A percentile compares a stretch with the other conserved stretches of the same genome.
phyloP scores from a whole-genome alignment of 1,140 invertebrate species.

The Drosophila sturtevanti region DNA sequence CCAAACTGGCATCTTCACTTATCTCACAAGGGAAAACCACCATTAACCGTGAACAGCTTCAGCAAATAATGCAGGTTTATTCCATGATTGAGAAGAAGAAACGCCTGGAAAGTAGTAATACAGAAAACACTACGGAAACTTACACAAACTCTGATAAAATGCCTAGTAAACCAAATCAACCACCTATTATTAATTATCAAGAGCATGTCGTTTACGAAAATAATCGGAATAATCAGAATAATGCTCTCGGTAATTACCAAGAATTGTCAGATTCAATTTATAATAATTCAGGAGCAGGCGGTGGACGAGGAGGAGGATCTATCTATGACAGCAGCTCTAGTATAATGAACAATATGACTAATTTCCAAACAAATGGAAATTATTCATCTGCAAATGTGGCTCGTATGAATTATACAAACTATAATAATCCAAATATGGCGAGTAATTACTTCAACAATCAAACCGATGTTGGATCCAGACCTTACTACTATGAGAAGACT shows the following conservation, averaged over 20 bases:
- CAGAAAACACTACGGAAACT: not conserved
- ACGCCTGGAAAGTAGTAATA: slow-evolving; percentile 18
- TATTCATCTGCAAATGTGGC: slow-evolving; percentile 49
- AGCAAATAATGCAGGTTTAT: slow-evolving; percentile 71
- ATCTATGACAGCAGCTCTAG: slow-evolving; percentile 23
- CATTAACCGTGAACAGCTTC: slow-evolving; percentile 60
- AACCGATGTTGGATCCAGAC: slow-evolving; percentile 22
- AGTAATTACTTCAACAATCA: slow-evolving; percentile 26
- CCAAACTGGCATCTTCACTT: slow-evolving; percentile 60
- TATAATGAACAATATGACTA: slow-evolving; percentile 20
- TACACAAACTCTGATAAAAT: not conserved
- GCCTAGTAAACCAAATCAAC: not conserved
- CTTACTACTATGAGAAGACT: slow-evolving; percentile 17
- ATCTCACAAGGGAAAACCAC: slow-evolving; percentile 74
- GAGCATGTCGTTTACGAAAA: not conserved
- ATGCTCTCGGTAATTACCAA: not conserved
- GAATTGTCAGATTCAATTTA: not conserved
- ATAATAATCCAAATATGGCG: slow-evolving; percentile 24
- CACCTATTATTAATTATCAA: not conserved
- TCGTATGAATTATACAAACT: slow-evolving; percentile 51
- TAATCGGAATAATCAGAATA: not conserved
- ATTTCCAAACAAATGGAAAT: slow-evolving; percentile 33
- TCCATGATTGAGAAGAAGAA: slow-evolving; percentile 67
- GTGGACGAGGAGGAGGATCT: not conserved
- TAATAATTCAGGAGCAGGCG: not conserved